Conservation (phyloP, 2,888 invertebrate genomes). For the Thelaira solivaga region DNA sequence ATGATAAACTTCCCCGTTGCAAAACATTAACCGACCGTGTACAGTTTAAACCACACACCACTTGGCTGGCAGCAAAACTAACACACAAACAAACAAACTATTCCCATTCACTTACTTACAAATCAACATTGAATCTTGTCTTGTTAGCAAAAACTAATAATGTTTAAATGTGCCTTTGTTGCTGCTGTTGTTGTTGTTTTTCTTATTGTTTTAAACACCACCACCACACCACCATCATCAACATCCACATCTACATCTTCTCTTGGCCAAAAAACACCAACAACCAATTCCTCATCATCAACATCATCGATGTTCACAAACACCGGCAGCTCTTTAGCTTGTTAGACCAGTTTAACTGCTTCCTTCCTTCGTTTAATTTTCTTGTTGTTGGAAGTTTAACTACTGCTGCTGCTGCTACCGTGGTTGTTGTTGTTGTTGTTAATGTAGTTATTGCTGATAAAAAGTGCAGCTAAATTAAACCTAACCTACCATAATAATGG, state of each 20-base stretch:
- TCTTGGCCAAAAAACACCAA: constrained; percentile 1
- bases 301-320: constrained; percentile 1
- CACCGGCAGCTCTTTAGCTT: constrained; percentile 58
- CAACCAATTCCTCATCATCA: not conserved
- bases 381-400: constrained; percentile 34
- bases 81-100: constrained; percentile 21
- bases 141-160: constrained; percentile 62
- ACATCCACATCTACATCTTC: not conserved
- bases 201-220: constrained; percentile 58
- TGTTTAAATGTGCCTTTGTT: constrained; percentile 30
- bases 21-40: constrained; percentile 51
- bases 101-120: constrained; percentile 38
- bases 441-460: constrained; percentile 19
- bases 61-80: constrained; percentile 36
- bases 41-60: constrained; percentile 51
- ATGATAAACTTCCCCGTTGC: constrained; percentile 66
- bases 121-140: constrained; percentile 52
- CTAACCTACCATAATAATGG: constrained; percentile 74
- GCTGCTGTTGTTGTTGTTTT: constrained; percentile 56
- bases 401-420: not conserved
- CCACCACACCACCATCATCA: constrained; percentile 61
- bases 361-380: constrained; percentile 68
- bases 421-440: constrained; percentile 29
- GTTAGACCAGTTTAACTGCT: constrained; percentile 65
- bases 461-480: constrained; percentile 63